Evolutionary conservation across 2,113 vertebrate genomes (phyloP).

Genomic region (Bujurquina vittata): DNA sequence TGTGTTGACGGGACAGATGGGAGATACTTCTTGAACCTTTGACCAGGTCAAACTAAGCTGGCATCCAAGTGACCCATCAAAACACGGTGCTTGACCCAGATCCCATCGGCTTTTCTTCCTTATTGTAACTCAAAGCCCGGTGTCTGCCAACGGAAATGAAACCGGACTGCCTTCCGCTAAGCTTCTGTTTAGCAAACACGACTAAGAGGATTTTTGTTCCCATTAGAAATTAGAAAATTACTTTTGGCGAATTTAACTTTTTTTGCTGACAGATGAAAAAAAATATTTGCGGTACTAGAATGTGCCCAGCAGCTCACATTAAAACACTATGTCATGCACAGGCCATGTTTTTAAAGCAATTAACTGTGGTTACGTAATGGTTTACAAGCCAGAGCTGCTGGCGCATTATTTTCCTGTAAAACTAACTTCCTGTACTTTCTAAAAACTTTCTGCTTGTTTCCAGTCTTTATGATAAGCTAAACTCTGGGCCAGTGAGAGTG

Average conservation of each 20-base stretch:
- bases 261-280: not conserved
- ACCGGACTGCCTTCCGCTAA: not conserved
- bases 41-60: not conserved
- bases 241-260: not conserved
- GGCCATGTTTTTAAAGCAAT: not conserved
- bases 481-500: not conserved
- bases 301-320: not conserved
- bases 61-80: not conserved
- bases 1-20: not conserved
- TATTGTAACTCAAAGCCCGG: not conserved
- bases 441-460: not conserved
- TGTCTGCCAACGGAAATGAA: slow-evolving; percentile 1
- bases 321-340: not conserved
- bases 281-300: not conserved
- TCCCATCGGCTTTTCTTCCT: not conserved
- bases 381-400: not conserved
- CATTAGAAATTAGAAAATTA: not conserved
- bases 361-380: not conserved
- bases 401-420: not conserved
- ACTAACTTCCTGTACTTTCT: not conserved
- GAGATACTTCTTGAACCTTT: not conserved
- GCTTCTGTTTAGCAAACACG: not conserved
- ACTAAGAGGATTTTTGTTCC: not conserved
- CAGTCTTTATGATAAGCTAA: not conserved
- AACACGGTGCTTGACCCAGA: not conserved